Base-by-base conservation (phyloP, 2,797 vertebrate genomes). In the Acomys russatus region DNA sequence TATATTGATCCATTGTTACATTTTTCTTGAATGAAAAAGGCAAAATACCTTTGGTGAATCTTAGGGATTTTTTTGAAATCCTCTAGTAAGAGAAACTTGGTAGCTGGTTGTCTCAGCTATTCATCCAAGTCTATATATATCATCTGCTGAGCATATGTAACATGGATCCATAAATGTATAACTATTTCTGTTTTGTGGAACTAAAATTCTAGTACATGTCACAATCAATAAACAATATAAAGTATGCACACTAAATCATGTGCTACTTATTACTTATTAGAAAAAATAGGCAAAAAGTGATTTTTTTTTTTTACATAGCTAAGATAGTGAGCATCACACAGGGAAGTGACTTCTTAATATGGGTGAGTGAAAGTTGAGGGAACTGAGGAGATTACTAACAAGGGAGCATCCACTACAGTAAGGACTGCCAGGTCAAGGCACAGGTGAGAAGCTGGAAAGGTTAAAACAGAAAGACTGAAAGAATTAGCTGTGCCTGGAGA, bases 171-270 rank as follows among this genome's bases (percentile, higher is more conserved):
- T 63, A 90, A 90, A 22, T 12, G 6, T 61, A 28, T n/a, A 87
- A 87, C 3, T 35, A 56, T 89, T 30, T 17, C 20, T 79, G 30
- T 28, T 76, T 74, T 44, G 63, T 80, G 6, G 20, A 59, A 38
- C 30, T 91, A 94, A 90, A 90, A 71, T 92, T 92, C 59, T 93
- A 76, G 10, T 66, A 79, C 83, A 15, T 30, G 44, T 74, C 9
- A 70, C 9, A 95, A 64, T 14, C 8, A 96, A 51, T 56, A 83
- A 76, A 64, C 0, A 66, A 63, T 35, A 74, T 78, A 38, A 66
- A 90, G 68, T 61, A 54, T 44, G 89, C 92, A 38, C 23, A 82
- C 51, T 77, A 51, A 70, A 2, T 56, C 54, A 30, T 73, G 59
- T 87, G 30, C 66, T 87, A 87, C 11, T 51, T 76, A 92, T n/a